A percentile compares a stretch with the other conserved stretches of the same genome.
Conservation (phyloP, 2,888 invertebrate species). For the Tromatobia lineatoria region DNA sequence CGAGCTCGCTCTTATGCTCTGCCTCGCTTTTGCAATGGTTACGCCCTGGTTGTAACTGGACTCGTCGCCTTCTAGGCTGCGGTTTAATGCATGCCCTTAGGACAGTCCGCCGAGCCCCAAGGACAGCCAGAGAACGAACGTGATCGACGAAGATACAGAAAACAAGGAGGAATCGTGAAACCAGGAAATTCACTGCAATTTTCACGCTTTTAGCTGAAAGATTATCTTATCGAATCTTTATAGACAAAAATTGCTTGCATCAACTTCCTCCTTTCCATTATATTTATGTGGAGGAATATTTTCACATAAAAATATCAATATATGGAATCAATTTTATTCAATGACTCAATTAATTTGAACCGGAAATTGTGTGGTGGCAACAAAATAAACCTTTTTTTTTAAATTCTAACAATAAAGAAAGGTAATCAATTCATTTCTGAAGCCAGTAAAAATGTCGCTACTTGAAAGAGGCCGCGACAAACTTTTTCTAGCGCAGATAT, state of each 20-base stretch:
- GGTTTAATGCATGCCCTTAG: constrained; percentile 38
- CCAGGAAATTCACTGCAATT: constrained; percentile 3
- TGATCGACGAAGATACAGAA: constrained; percentile 9
- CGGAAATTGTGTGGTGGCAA: too few species aligned
- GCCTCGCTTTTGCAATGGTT: constrained; percentile 35
- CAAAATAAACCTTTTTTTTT: too few species aligned
- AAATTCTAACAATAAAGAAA: too few species aligned
- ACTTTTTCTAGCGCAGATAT: too few species aligned
- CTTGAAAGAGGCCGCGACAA: too few species aligned
- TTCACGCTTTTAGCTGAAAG: constrained; percentile 3
- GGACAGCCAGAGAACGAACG: background rate
- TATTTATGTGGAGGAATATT: background rate
- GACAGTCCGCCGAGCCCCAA: constrained; percentile 18
- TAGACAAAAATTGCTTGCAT: background rate
- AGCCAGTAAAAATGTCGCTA: too few species aligned
- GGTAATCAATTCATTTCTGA: too few species aligned
- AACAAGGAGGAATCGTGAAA: background rate
- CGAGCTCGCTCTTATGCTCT: constrained; percentile 15
- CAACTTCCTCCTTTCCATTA: background rate
- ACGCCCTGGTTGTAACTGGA: constrained; percentile 56
- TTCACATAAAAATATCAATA: too few species aligned
- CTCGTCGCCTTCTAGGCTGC: constrained; percentile 28
- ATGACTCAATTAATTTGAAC: too few species aligned
- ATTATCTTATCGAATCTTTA: constrained; percentile 5
- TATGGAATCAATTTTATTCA: too few species aligned